Evolutionary conservation across 2,113 vertebrate species (phyloP).

Genomic region (Thamnaconus septentrionalis): DNA sequence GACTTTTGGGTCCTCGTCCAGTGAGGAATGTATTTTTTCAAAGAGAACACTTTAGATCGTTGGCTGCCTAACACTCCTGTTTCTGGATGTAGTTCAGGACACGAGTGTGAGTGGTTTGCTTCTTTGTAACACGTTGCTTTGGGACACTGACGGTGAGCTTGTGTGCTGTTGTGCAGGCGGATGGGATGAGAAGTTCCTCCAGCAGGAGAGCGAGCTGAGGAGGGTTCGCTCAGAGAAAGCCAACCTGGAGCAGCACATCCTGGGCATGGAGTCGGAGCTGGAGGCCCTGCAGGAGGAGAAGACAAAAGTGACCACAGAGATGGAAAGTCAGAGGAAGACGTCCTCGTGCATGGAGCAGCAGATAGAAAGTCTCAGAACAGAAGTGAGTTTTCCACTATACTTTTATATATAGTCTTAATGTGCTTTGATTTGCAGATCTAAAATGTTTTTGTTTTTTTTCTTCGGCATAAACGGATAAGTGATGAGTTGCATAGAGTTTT

Average conservation of each 20-base stretch:
- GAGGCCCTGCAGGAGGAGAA: conserved; percentile 75
- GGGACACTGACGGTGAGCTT: no score
- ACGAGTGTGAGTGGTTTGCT: no score
- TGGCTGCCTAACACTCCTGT: no score
- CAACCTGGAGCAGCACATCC: conserved; percentile 70
- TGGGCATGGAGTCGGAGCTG: conserved; percentile 74
- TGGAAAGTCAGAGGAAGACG: conserved; percentile 68
- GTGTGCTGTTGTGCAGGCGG: conserved; percentile 38
- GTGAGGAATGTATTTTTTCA: no score
- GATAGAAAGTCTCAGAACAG: conserved; percentile 67
- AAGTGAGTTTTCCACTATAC: conserved; percentile 49
- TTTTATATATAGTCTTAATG: no score
- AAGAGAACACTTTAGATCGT: neutral
- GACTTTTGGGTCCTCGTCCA: no score
- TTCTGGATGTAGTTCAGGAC: no score
- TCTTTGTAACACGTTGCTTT: neutral
- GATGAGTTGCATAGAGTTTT: no score
- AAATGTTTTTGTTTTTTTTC: no score
- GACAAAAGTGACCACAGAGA: conserved; percentile 70
- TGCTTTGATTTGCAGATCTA: no score
- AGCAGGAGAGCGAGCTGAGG: conserved; percentile 74
- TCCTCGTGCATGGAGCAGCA: conserved; percentile 75
- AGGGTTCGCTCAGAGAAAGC: conserved; percentile 76
- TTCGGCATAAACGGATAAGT: no score
- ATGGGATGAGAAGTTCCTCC: conserved; percentile 77